phyloP scores from a whole-genome alignment of 1,140 invertebrate genomes.

The Mercenaria mercenaria region DNA sequence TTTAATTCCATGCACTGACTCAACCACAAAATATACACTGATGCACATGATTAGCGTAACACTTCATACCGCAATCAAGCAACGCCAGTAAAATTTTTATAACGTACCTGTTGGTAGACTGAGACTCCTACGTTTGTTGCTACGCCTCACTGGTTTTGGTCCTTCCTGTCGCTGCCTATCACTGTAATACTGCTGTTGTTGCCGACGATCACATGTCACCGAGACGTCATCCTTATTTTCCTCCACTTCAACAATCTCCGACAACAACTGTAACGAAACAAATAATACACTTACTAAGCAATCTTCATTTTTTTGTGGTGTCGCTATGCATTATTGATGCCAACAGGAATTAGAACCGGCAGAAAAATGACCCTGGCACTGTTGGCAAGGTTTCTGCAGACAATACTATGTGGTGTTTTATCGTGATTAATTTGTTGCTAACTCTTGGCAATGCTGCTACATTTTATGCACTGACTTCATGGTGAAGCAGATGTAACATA shows the following conservation, averaged over 20 bases:
- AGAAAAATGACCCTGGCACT: neutral
- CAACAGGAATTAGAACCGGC: neutral
- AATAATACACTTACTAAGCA: neutral
- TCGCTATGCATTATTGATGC: neutral
- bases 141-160: neutral
- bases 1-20: no score
- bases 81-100: no score
- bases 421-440: neutral
- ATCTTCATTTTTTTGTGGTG: neutral
- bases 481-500: no score
- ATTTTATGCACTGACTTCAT: no score
- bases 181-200: constrained; percentile 20
- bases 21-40: no score
- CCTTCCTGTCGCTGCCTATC: neutral
- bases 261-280: constrained; percentile 53
- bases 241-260: constrained; percentile 63
- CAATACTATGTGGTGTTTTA: neutral
- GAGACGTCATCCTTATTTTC: constrained; percentile 53
- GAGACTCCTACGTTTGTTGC: constrained; percentile 56
- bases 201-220: neutral
- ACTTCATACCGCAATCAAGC: no score
- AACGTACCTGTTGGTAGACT: constrained; percentile 57
- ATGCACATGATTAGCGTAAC: no score
- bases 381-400: neutral
- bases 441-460: neutral